Base-by-base conservation (phyloP, 2,113 vertebrate genomes). In the Riparia riparia region DNA sequence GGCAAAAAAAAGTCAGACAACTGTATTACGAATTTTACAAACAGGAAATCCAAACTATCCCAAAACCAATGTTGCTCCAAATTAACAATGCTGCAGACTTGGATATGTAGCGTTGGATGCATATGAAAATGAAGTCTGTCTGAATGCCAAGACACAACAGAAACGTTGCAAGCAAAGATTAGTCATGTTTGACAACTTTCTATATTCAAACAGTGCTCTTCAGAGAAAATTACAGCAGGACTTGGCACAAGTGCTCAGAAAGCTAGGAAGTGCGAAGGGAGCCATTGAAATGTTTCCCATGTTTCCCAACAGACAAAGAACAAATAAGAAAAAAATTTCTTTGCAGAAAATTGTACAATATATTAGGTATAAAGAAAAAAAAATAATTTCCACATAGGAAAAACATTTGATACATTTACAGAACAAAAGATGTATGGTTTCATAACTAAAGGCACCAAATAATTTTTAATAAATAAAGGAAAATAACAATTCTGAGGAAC, bases 141-240 rank as follows among this genome's bases (percentile, higher is more conserved):
- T 94, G 85, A 86, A 90, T 93, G 88, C 90, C 90, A 89, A 65
- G 93, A 89, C 57, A 78, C 93, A 94, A 96, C 69, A 86, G 51
- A 96, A 86, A 94, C 12, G 80, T 56, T 93, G 85, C 91, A 95
- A 41, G 81, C 20, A 64, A 90, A 93, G 92, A 96, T 82, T 82
- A 93, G 49, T 39, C 49, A 45, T 96, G 89, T 82, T 91, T 95
- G 79, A 95, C 78, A 97, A 96, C 82, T 82, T 28, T 74, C 64
- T 44, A 22, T n/a, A 82, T 78, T 90, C 74, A 86, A 92, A 86
- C 32, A 58, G 53, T 68, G 76, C 66, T 92, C 70, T 42, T 86
- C 72, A 95, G 68, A 45, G 78, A 85, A 94, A 93, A 89, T 72
- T 66, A 83, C 51, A 94, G 47, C 16, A 34, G 60, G 56, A 44